A percentile compares a stretch with the other conserved stretches of the same genome.
These are phyloP conservation scores for Tragopan temminckii DNA, from an alignment of 2,797 vertebrate species.

Conservation along the genomic window DNA sequence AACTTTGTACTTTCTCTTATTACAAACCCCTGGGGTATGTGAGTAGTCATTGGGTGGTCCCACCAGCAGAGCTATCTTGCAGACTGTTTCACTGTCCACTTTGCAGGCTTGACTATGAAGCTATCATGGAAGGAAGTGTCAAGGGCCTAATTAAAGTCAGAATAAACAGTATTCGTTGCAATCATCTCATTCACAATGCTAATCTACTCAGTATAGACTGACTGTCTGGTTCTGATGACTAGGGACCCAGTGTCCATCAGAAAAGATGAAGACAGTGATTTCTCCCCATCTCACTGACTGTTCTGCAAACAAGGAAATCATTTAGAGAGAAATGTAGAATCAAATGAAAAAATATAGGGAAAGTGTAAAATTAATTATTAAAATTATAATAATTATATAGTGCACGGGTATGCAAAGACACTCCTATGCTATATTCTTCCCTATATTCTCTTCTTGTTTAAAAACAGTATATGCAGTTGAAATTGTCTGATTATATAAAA, in stretches of 20 bases:
- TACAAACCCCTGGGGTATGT: neutral
- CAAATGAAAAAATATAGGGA: neutral
- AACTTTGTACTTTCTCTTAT: neutral
- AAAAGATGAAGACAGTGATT: neutral
- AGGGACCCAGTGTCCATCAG: too few relatives aligned
- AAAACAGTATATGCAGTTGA: neutral
- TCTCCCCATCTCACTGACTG: neutral
- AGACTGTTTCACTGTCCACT: neutral
- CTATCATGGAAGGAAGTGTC: neutral
- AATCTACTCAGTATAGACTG: neutral
- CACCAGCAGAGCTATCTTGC: neutral
- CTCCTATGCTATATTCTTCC: neutral
- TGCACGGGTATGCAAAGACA: fast-evolving
- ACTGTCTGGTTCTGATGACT: neutral
- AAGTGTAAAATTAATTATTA: neutral
- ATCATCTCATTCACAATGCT: neutral
- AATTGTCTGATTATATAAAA: neutral
- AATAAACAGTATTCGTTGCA: neutral
- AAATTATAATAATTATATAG: neutral
- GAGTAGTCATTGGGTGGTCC: neutral
- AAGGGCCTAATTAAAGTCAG: neutral
- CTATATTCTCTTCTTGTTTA: neutral
- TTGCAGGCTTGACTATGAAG: neutral
- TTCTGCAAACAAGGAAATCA: fast-evolving
- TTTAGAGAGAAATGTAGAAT: neutral